Evolutionary conservation across 1,140 invertebrate genomes (phyloP).

Genomic region (Aphaenogaster ashmeadi): DNA sequence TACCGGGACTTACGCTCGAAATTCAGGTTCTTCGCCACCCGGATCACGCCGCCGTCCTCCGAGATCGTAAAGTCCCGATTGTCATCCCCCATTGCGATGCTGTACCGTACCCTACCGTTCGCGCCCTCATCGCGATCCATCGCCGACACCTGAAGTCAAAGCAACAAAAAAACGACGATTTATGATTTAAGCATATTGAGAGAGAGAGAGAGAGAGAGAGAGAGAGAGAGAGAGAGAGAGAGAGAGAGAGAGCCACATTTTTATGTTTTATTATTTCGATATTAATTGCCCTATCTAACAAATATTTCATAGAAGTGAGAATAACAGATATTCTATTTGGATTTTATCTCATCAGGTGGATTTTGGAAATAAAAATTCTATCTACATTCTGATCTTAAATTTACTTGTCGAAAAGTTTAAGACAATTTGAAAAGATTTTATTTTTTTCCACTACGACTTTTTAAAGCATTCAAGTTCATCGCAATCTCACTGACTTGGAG

Average conservation of each 20-base stretch:
- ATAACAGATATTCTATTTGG: background rate
- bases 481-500: slow-evolving; percentile 89
- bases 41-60: slow-evolving; percentile 95
- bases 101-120: slow-evolving; percentile 96
- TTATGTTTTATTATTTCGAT: background rate
- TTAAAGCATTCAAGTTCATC: background rate
- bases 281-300: background rate
- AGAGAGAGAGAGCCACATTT: background rate
- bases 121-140: slow-evolving; percentile 96
- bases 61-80: slow-evolving; percentile 96
- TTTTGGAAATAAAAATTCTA: background rate
- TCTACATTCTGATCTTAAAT: background rate
- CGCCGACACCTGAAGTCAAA: slow-evolving; percentile 90
- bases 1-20: slow-evolving; percentile 96
- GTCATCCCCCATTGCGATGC: slow-evolving; percentile 95
- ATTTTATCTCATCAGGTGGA: background rate
- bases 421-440: background rate
- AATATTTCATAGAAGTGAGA: background rate
- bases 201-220: background rate
- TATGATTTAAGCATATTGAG: background rate
- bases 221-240: background rate
- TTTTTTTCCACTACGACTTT: background rate
- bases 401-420: background rate
- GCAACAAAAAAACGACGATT: background rate
- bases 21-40: slow-evolving; percentile 96